Evolutionary conservation across 2,888 invertebrate species (phyloP).

Genomic region (Cepaea hortensis): DNA sequence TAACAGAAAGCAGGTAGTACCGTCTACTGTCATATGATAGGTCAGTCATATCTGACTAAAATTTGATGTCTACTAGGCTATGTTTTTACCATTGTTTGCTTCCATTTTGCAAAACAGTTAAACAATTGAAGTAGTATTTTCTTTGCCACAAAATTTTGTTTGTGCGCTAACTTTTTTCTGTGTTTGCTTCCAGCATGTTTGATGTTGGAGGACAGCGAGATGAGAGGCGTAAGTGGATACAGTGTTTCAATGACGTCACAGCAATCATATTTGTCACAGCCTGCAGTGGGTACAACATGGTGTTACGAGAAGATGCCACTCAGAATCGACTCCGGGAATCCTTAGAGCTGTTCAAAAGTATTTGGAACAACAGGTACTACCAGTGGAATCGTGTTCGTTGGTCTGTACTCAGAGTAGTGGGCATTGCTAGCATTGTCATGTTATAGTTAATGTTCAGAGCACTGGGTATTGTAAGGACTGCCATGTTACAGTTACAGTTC

Average conservation of each 20-base stretch:
- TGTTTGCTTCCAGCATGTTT: slow-evolving; percentile 89
- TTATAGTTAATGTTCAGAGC: background rate
- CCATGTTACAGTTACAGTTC: too few relatives aligned
- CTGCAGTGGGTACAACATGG: slow-evolving; percentile 99
- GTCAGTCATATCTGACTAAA: too few relatives aligned
- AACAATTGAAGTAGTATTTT: too few relatives aligned
- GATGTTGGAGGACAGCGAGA: slow-evolving; percentile 99
- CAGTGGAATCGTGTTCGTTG: too few relatives aligned
- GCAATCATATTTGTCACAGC: slow-evolving; percentile 99
- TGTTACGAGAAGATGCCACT: slow-evolving; percentile 98
- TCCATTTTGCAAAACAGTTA: too few relatives aligned
- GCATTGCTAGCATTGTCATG: background rate
- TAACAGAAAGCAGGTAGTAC: too few relatives aligned
- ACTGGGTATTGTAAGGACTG: too few relatives aligned
- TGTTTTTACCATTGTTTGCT: too few relatives aligned
- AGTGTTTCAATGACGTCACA: slow-evolving; percentile 99
- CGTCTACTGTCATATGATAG: too few relatives aligned
- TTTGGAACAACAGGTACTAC: slow-evolving; percentile 97
- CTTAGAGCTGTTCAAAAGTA: slow-evolving; percentile 98
- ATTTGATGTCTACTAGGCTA: too few relatives aligned
- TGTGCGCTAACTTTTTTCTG: background rate
- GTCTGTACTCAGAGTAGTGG: too few relatives aligned
- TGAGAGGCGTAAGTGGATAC: slow-evolving; percentile 99
- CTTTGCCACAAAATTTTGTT: background rate
- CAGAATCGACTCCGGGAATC: slow-evolving; percentile 98